Evolutionary conservation across 2,888 invertebrate genomes (phyloP).

Genomic region (Tetragnatha montana): DNA sequence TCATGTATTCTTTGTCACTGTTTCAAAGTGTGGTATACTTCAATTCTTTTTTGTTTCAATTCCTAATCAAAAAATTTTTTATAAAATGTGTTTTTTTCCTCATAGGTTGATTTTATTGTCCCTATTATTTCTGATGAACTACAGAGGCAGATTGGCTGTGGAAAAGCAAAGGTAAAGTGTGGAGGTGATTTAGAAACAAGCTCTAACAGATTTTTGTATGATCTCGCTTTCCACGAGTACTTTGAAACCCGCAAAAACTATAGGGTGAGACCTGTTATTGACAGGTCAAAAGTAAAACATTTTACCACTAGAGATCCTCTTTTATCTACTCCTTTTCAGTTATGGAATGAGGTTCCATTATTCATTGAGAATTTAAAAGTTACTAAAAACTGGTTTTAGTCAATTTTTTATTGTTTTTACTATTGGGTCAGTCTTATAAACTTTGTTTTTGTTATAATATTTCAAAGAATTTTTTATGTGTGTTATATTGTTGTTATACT

Average conservation of each 20-base stretch:
- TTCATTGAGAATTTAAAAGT: background rate
- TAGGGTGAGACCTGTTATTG: conserved; percentile 3
- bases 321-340: background rate
- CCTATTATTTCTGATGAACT: background rate
- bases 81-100: too few relatives aligned
- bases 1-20: background rate
- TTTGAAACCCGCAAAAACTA: background rate
- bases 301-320: background rate
- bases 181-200: background rate
- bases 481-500: too few relatives aligned
- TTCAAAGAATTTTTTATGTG: too few relatives aligned
- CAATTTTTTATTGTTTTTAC: too few relatives aligned
- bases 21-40: background rate
- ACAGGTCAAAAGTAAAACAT: background rate
- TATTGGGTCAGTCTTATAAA: too few relatives aligned
- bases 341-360: background rate
- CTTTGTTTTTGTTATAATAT: too few relatives aligned
- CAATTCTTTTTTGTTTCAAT: background rate
- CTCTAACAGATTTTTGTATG: conserved; percentile 6
- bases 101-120: conserved; percentile 11
- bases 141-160: background rate
- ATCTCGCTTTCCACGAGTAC: conserved; percentile 1
- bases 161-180: background rate
- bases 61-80: background rate
- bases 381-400: background rate